These are phyloP conservation scores for Salpingus planirostris DNA, from an alignment of 2,888 invertebrate species.

Conservation along the genomic window DNA sequence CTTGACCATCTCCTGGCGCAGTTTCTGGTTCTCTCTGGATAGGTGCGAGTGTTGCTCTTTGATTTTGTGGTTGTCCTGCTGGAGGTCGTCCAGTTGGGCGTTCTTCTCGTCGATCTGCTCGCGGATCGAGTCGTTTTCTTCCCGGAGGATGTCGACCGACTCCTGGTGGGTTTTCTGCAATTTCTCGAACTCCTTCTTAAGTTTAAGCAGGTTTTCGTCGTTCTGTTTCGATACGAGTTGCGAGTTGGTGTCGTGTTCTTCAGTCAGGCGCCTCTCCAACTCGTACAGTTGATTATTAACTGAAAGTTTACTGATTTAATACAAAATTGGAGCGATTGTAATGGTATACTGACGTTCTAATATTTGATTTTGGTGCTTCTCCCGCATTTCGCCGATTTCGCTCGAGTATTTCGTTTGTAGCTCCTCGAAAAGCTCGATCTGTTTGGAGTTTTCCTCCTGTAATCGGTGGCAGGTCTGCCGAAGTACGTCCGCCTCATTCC, in stretches of 20 bases:
- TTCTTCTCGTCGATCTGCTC: slow-evolving; percentile 38
- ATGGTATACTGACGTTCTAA: slow-evolving; percentile 30
- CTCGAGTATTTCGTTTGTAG: slow-evolving; percentile 30
- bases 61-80: slow-evolving; percentile 29
- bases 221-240: slow-evolving; percentile 25
- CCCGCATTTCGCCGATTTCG: slow-evolving; percentile 31
- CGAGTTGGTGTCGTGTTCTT: slow-evolving; percentile 26
- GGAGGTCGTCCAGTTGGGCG: slow-evolving; percentile 22
- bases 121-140: slow-evolving; percentile 39
- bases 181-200: slow-evolving; percentile 33
- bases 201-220: slow-evolving; percentile 30
- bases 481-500: slow-evolving; percentile 41
- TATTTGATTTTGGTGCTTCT: slow-evolving; percentile 29
- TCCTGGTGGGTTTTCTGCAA: slow-evolving; percentile 36
- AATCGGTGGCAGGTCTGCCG: slow-evolving; percentile 38
- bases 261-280: slow-evolving; percentile 27
- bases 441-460: slow-evolving; percentile 40
- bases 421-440: slow-evolving; percentile 34
- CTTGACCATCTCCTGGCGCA: slow-evolving; percentile 26
- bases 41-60: slow-evolving; percentile 24
- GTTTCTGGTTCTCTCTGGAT: slow-evolving; percentile 23
- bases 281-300: slow-evolving; percentile 35
- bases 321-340: slow-evolving; percentile 7
- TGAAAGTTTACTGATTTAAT: slow-evolving; percentile 24
- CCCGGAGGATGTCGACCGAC: slow-evolving; percentile 36